A percentile compares a stretch with the other conserved stretches of the same genome.
Evolutionary conservation across 1,140 invertebrate species (phyloP).

Genomic region (Heliconius nattereri): DNA sequence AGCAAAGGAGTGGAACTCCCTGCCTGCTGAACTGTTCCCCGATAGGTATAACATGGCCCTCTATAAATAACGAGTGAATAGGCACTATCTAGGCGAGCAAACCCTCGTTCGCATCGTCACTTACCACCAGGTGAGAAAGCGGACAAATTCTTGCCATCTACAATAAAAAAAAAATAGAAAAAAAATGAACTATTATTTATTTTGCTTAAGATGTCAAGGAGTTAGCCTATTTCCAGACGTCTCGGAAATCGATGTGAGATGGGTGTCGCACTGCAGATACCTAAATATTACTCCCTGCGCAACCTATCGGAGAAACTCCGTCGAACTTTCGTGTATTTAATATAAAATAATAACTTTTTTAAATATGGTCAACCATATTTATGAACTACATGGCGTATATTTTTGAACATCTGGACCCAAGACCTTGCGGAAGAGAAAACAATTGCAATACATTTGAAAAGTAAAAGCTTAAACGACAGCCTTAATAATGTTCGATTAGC

Average conservation of each 20-base stretch:
- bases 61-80: no score
- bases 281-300: slow-evolving; percentile 52
- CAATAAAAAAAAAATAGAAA: no score
- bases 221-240: slow-evolving; percentile 49
- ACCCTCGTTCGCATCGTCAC: no score
- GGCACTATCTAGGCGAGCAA: no score
- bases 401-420: not conserved
- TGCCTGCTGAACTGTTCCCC: no score
- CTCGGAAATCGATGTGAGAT: slow-evolving; percentile 70
- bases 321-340: slow-evolving; percentile 50
- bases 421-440: not conserved
- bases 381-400: not conserved
- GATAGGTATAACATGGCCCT: no score
- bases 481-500: slow-evolving; percentile 35
- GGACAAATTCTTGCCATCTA: no score
- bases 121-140: no score
- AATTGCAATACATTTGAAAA: slow-evolving; percentile 1
- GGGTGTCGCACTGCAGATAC: slow-evolving; percentile 75
- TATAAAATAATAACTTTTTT: slow-evolving; percentile 41
- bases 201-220: slow-evolving; percentile 30
- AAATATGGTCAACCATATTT: not conserved
- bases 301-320: slow-evolving; percentile 55
- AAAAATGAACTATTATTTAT: slow-evolving; percentile 3
- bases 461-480: slow-evolving; percentile 16
- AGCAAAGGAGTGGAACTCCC: no score